Conservation (phyloP, 2,113 vertebrate genomes). For the Rhinolophus sinicus region DNA sequence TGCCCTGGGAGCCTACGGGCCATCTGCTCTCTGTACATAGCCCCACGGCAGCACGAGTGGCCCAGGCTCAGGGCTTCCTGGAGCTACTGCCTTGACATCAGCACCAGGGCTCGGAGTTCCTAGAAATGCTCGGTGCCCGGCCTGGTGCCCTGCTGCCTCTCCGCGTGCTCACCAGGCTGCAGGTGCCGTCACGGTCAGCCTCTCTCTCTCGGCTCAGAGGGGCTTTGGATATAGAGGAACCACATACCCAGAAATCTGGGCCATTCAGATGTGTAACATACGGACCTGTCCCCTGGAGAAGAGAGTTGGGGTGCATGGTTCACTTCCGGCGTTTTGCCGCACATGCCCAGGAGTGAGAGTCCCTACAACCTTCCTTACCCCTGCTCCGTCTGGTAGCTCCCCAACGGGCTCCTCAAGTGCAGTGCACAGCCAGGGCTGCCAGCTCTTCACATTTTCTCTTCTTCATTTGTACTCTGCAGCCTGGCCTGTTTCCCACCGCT, state of each 20-base stretch:
- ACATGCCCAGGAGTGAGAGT: background rate
- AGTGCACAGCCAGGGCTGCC: rapidly evolving
- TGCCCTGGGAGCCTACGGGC: background rate
- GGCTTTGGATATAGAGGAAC: background rate
- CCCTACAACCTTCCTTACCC: too few species aligned
- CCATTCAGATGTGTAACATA: rapidly evolving
- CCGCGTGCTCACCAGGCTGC: background rate
- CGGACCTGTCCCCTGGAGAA: background rate
- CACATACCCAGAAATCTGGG: background rate
- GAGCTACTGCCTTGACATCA: background rate
- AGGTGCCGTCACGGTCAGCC: rapidly evolving
- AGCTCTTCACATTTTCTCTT: background rate
- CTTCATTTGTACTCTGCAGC: background rate
- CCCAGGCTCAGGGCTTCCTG: background rate
- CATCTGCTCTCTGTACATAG: background rate
- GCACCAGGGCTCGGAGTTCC: background rate
- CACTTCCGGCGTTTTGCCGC: rapidly evolving
- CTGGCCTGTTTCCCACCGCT: background rate
- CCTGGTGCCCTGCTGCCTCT: background rate
- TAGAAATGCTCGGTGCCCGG: too few species aligned
- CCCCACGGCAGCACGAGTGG: rapidly evolving
- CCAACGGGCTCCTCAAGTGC: rapidly evolving
- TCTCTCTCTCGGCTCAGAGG: background rate
- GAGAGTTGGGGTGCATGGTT: rapidly evolving
- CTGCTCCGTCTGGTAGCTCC: background rate